Evolutionary conservation across 2,888 invertebrate genomes (phyloP).

Genomic region (Athripsodes cinereus): DNA sequence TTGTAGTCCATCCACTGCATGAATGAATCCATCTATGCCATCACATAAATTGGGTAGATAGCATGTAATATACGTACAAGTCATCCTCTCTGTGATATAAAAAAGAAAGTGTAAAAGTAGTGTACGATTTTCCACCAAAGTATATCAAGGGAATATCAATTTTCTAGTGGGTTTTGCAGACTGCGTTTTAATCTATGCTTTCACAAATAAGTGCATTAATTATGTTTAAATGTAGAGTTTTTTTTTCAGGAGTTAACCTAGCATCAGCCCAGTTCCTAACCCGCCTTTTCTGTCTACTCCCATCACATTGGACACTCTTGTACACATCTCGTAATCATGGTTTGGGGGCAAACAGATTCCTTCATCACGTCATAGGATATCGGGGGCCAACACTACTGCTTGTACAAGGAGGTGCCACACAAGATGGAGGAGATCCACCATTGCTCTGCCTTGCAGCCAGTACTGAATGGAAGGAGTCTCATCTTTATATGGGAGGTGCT

Average conservation of each 20-base stretch:
- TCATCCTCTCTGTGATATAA: no score
- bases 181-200: no score
- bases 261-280: conserved; percentile 53
- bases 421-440: conserved; percentile 36
- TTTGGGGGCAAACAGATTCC: conserved; percentile 79
- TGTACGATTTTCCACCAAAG: no score
- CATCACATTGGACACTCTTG: conserved; percentile 78
- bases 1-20: no score
- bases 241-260: conserved; percentile 18
- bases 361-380: conserved; percentile 81
- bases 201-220: no score
- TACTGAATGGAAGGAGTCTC: conserved; percentile 80
- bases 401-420: conserved; percentile 42
- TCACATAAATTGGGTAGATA: no score
- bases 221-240: background rate
- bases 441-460: conserved; percentile 71
- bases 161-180: no score
- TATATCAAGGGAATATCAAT: no score
- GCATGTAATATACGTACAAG: no score
- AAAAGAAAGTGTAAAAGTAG: no score
- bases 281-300: conserved; percentile 58
- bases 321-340: conserved; percentile 84
- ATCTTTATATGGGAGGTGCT: conserved; percentile 78
- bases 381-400: conserved; percentile 61
- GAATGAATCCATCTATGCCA: no score